Evolutionary conservation across 92 coral and sea anemone genomes (phyloP).

Genomic region (Chrysogorgia sp.): DNA sequence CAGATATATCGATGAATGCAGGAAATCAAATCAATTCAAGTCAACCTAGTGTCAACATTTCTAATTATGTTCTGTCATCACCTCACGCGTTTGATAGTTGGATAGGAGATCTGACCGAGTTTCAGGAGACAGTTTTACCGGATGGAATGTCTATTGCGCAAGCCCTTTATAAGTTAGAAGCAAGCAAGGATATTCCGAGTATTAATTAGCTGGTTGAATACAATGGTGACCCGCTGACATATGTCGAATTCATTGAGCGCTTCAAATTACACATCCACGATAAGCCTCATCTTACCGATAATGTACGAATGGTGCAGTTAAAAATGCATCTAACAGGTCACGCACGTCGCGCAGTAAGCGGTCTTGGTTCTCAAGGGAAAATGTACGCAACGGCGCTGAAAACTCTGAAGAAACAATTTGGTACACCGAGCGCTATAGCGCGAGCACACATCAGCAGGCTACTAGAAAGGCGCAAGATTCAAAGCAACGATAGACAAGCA

Average conservation of each 20-base stretch:
- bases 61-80: not conserved
- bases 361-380: conserved; percentile 58
- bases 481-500: conserved; percentile 38
- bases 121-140: conserved; percentile 47
- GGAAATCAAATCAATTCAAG: not conserved
- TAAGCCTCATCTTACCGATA: conserved; percentile 46
- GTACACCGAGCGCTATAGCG: conserved; percentile 54
- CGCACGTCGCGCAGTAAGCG: conserved; percentile 44
- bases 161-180: conserved; percentile 28
- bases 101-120: conserved; percentile 40
- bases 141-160: conserved; percentile 4
- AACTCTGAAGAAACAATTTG: conserved; percentile 54
- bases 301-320: conserved; percentile 57
- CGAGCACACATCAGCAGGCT: conserved; percentile 49
- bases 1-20: not conserved
- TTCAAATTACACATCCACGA: conserved; percentile 54
- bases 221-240: conserved; percentile 34
- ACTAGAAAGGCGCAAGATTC: conserved; percentile 25
- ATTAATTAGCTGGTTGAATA: conserved; percentile 18
- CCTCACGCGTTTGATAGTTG: conserved; percentile 31
- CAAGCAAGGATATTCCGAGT: conserved; percentile 36
- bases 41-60: not conserved
- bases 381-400: conserved; percentile 60
- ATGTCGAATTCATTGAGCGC: conserved; percentile 43
- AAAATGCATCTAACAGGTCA: no score